A percentile compares a stretch with the other conserved stretches of the same genome.
phyloP scores from a whole-genome alignment of 2,113 vertebrate species.

The Entelurus aequoreus region DNA sequence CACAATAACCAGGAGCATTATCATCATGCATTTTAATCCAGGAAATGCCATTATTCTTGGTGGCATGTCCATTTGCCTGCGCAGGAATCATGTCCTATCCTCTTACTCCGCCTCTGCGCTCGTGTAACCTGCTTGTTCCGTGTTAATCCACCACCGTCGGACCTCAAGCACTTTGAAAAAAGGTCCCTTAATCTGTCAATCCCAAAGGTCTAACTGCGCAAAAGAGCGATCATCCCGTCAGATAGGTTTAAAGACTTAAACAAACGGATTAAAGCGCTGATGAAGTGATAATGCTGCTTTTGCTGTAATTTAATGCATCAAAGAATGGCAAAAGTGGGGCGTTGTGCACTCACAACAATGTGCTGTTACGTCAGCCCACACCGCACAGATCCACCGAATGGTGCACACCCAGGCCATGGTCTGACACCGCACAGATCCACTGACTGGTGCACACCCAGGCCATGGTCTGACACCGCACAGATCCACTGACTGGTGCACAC shows the following conservation, averaged over 20 bases:
- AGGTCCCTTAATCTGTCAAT: conserved; percentile 62
- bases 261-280: conserved; percentile 66
- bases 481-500: neutral
- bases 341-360: conserved; percentile 64
- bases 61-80: conserved; percentile 54
- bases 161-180: conserved; percentile 65
- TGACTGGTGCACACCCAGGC: no score
- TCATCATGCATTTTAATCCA: conserved; percentile 64
- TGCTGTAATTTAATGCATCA: conserved; percentile 65
- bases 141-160: conserved; percentile 65
- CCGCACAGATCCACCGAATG: conserved; percentile 4
- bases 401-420: no score
- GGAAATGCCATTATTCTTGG: conserved; percentile 69
- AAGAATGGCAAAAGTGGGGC: conserved; percentile 54
- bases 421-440: no score
- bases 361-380: conserved; percentile 40
- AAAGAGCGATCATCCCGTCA: conserved; percentile 70
- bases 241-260: conserved; percentile 70
- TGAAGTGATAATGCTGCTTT: conserved; percentile 71
- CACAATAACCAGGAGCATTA: conserved; percentile 69
- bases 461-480: conserved; percentile 11
- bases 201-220: conserved; percentile 69
- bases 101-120: conserved; percentile 41
- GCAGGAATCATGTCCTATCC: conserved; percentile 46
- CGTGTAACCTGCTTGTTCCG: conserved; percentile 45